Base-by-base conservation (phyloP, 1,140 invertebrate genomes). In the Leptinotarsa defecta region DNA sequence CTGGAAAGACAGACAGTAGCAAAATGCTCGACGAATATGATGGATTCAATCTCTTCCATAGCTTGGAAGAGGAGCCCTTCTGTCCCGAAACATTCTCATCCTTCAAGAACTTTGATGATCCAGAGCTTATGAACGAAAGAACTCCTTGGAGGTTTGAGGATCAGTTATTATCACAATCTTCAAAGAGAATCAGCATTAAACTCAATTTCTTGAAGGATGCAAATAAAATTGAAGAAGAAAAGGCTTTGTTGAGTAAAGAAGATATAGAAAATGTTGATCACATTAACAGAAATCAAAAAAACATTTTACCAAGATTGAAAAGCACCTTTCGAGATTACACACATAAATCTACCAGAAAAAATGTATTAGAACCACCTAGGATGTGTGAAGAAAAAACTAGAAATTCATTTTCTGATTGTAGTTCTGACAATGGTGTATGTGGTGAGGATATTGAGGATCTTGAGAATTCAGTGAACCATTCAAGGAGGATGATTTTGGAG, bases 181-280 rank as follows among this genome's bases (percentile, higher is more conserved):
- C 52, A 15, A 17, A 57, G 4, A 22, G 19, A 43, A 22, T 17
- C 22, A 22, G 19, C 17, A 22, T 17, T 17, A 68, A 17, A 27
- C 65, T 68, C 15, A 68, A 68, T 27, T 68, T 68, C 15, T 17
- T 68, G 3, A 68, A 17, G 22, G 27, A 27, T 68, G 65, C 65
- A 24, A 17, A 27, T n/a, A 24, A 68, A 24, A 68, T 68, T 17
- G 65, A 68, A 68, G 8, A 17, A 22, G 65, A 68, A 24, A 68
- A 27, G 13, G 8, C 5, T 24, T 68, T 17, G 20, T 43, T 34
- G 15, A 68, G 65, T 68, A 68, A 6, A 68, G 15, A 27, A 27
- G 8, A 19, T 17, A 17, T 57, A 19, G 52, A 57, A 57, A 57
- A 57, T 57, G 52, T 57, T 57, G 52, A 57, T 19, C 13, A 57